A percentile compares a stretch with the other conserved stretches of the same genome.
phyloP scores from a whole-genome alignment of 2,113 vertebrate genomes.

The Hippoglossus stenolepis region DNA sequence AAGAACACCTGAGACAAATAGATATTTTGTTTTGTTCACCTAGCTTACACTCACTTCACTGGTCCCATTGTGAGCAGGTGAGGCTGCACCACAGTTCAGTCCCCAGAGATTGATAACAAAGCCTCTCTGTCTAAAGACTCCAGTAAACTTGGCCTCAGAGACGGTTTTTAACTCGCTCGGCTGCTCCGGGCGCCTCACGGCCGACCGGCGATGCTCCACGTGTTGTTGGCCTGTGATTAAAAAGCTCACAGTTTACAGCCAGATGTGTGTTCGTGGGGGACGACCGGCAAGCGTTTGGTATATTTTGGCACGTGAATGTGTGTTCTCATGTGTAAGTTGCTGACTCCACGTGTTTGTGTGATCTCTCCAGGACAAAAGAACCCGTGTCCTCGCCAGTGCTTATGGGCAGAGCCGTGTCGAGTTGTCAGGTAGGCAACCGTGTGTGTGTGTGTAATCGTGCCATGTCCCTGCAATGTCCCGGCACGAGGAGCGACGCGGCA shows the following conservation, averaged over 20 bases:
- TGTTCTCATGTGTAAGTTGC: constrained; percentile 1
- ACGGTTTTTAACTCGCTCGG: constrained; percentile 8
- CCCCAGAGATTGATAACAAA: constrained; percentile 56
- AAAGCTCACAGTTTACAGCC: constrained; percentile 17
- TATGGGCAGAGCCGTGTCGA: constrained; percentile 47
- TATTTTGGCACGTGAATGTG: background rate
- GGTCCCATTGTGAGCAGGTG: constrained; percentile 38
- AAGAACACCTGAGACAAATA: constrained; percentile 33
- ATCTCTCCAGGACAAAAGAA: constrained; percentile 46
- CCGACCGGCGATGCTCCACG: constrained; percentile 7
- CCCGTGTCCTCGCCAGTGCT: constrained; percentile 63
- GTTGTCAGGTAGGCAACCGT: constrained; percentile 24
- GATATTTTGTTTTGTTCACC: constrained; percentile 13
- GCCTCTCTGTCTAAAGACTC: constrained; percentile 32
- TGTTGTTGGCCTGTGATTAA: constrained; percentile 30
- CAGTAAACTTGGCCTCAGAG: constrained; percentile 17
- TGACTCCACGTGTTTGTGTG: constrained; percentile 13
- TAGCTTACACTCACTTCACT: constrained; percentile 33
- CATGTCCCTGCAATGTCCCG: constrained; percentile 48
- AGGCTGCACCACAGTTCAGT: constrained; percentile 23
- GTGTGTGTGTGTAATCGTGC: constrained; percentile 28
- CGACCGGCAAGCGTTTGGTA: background rate
- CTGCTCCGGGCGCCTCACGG: background rate
- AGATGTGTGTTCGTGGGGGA: constrained; percentile 1
- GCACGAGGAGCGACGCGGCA: constrained; percentile 30